These are phyloP conservation scores for Drosophila tani DNA, from an alignment of 1,140 invertebrate genomes.

Conservation along the genomic window DNA sequence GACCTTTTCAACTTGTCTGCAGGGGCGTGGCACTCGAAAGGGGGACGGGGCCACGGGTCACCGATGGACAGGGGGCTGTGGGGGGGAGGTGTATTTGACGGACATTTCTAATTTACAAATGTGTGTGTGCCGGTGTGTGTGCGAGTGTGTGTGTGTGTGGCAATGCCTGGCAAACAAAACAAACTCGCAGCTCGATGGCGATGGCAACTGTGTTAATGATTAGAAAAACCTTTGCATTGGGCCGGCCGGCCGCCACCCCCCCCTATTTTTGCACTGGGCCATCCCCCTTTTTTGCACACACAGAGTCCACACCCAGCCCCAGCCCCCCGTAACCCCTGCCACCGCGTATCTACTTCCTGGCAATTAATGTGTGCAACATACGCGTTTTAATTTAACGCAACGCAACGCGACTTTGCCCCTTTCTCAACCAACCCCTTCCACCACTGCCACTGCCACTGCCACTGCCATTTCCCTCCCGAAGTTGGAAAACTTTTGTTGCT, in stretches of 20 bases:
- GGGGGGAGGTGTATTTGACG: constrained; percentile 49
- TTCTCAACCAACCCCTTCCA: constrained; percentile 17
- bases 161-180: constrained; percentile 59
- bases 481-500: constrained; percentile 68
- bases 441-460: constrained; percentile 3
- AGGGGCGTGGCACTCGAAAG: constrained; percentile 16
- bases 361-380: constrained; percentile 84
- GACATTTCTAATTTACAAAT: constrained; percentile 84
- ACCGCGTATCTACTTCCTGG: constrained; percentile 70
- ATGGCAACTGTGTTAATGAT: constrained; percentile 80
- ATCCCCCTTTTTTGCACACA: constrained; percentile 8
- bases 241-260: no score
- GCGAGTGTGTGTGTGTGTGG: constrained; percentile 21
- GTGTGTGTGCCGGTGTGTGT: constrained; percentile 23
- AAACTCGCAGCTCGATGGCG: constrained; percentile 52
- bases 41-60: constrained; percentile 13
- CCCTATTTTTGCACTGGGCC: no score
- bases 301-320: neutral
- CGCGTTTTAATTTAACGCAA: constrained; percentile 79
- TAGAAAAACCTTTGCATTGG: constrained; percentile 74
- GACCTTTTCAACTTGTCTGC: constrained; percentile 65
- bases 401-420: constrained; percentile 50
- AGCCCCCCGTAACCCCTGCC: neutral
- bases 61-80: neutral
- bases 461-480: constrained; percentile 14